Evolutionary conservation across 2,888 invertebrate genomes (phyloP).

Genomic region (Limnephilus rhombicus): DNA sequence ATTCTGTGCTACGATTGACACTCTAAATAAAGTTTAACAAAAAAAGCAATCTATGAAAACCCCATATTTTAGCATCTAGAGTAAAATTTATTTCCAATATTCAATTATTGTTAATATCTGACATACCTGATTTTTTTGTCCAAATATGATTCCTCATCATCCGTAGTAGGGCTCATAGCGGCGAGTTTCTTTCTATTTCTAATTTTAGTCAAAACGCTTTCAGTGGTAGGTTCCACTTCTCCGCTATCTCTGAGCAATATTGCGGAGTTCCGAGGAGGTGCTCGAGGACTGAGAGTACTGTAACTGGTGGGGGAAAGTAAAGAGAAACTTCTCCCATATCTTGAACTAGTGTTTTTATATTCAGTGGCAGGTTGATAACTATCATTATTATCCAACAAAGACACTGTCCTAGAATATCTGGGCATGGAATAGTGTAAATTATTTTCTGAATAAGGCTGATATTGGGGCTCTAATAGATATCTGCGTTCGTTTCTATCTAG

Average conservation of each 20-base stretch:
- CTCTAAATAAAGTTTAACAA: neutral
- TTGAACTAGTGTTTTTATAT: constrained; percentile 72
- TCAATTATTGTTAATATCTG: constrained; percentile 10
- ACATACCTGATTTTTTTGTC: constrained; percentile 65
- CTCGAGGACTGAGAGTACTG: constrained; percentile 76
- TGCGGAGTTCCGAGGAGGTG: constrained; percentile 75
- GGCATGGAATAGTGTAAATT: constrained; percentile 71
- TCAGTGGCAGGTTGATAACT: constrained; percentile 68
- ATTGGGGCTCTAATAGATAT: constrained; percentile 73
- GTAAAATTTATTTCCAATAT: neutral
- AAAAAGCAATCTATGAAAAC: neutral
- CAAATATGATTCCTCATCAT: constrained; percentile 63
- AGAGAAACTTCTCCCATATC: constrained; percentile 75
- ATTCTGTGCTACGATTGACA: neutral
- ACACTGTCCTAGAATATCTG: constrained; percentile 75
- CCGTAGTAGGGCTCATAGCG: constrained; percentile 41
- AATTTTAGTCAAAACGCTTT: constrained; percentile 77
- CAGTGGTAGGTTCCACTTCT: constrained; percentile 74
- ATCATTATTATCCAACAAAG: constrained; percentile 74
- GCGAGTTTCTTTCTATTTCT: constrained; percentile 73
- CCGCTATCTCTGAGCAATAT: constrained; percentile 77
- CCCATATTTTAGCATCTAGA: neutral
- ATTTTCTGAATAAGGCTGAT: constrained; percentile 74
- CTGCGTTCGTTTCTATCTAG: constrained; percentile 76
- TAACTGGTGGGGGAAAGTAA: constrained; percentile 77